Conservation (phyloP, 2,888 invertebrate genomes). For the Notocelia uddmanniana region DNA sequence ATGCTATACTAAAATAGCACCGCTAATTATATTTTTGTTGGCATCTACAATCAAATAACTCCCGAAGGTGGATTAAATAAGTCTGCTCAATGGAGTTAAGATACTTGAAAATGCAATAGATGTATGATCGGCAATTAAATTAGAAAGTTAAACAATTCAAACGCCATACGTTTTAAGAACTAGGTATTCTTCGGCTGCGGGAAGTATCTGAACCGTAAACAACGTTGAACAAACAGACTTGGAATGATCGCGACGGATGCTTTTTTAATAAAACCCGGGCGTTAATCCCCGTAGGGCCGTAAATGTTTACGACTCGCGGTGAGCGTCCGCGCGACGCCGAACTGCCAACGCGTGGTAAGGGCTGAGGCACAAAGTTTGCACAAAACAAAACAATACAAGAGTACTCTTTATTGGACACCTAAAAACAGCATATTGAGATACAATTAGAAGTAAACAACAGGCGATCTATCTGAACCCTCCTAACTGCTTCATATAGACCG, state of each 20-base stretch:
- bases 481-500: too few species aligned
- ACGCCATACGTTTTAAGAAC: not conserved
- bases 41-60: too few species aligned
- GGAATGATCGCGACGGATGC: conserved; percentile 35
- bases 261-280: conserved; percentile 78
- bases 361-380: conserved; percentile 51
- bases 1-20: too few species aligned
- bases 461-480: too few species aligned
- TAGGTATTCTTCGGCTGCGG: not conserved
- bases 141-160: not conserved
- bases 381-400: too few species aligned
- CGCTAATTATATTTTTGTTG: too few species aligned
- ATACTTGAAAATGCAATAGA: not conserved
- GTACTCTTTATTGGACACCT: too few species aligned
- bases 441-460: too few species aligned
- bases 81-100: too few species aligned
- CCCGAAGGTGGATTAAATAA: too few species aligned
- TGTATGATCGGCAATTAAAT: not conserved
- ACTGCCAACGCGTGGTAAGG: conserved; percentile 66
- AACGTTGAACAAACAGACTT: conserved; percentile 35
- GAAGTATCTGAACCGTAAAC: conserved; percentile 12
- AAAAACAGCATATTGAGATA: too few species aligned
- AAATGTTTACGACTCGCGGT: conserved; percentile 83
- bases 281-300: conserved; percentile 79
- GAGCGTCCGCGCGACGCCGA: conserved; percentile 79